Evolutionary conservation across 2,113 vertebrate species (phyloP), one percentile per base, ranked within the genome.

Genomic region (Panurus biarmicus): DNA sequence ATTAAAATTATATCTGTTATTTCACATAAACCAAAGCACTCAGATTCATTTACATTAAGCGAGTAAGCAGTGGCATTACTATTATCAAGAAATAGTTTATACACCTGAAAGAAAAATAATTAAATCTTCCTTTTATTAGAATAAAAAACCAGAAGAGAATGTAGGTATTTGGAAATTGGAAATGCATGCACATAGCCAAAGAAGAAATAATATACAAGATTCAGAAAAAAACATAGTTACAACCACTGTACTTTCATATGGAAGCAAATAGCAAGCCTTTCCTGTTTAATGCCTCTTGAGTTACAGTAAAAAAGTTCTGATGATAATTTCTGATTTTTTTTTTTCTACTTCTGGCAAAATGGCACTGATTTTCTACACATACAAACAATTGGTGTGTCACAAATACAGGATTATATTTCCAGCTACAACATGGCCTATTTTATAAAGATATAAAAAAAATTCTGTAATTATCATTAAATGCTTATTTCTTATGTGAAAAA

Each of bases 401-500:
- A 67, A 91, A 91, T 50, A 76, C 22, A 57, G 25, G 84, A 54
- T 56, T 67, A 44, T 38, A 73, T 29, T 82, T 87, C 90, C 51
- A 82, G 40, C 67, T 85, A 71, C 36, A 47, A 60, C 67, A 48
- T 31, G 9, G 20, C 51, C 64, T 87, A 29, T 79, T 89, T 92
- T 80, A 48, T 80, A 85, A 85, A 65, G 11, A 74, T 47, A 9
- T 31, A 62, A 93, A 94, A 95, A 92, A 60, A 24, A n/a, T n/a
- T 42, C 38, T 7, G 4, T 66, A 90, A 85, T 94, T 92, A 72
- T 71, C 4, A 22, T 18, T 62, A 80, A 89, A 60, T 65, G 53
- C 20, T 51, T 74, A 87, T 71, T 84, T 36, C 84, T 91, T 91
- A 89, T 40, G 82, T 67, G 8, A 80, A 89, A 90, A 95, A 65